Evolutionary conservation across 2,888 invertebrate species (phyloP).

Genomic region (Rugalucina vietnamica): DNA sequence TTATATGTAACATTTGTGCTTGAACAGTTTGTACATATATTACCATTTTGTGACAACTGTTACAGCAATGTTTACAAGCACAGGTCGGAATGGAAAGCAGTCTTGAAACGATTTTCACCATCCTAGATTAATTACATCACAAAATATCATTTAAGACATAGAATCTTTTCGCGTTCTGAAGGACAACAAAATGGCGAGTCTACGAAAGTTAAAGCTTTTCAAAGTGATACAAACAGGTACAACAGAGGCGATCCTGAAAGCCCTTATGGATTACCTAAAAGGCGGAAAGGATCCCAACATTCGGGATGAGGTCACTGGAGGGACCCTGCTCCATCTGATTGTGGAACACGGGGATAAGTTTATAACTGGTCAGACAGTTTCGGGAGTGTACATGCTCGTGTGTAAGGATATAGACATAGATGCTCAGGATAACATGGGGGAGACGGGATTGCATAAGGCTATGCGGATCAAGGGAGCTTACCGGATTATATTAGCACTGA

Average conservation of each 20-base stretch:
- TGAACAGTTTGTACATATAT: too few species aligned
- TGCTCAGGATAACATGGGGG: slow-evolving; percentile 71
- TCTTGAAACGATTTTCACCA: too few species aligned
- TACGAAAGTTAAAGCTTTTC: slow-evolving; percentile 74
- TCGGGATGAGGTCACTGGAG: slow-evolving; percentile 71
- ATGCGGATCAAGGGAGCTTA: slow-evolving; percentile 72
- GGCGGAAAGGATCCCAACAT: slow-evolving; percentile 76
- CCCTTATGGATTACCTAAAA: slow-evolving; percentile 73
- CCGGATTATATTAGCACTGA: slow-evolving; percentile 76
- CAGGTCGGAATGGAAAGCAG: too few species aligned
- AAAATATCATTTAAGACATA: too few species aligned
- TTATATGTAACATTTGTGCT: not conserved
- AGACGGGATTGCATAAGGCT: slow-evolving; percentile 76
- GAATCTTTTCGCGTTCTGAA: too few species aligned
- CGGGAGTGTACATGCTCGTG: slow-evolving; percentile 77
- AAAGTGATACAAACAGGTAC: slow-evolving; percentile 84
- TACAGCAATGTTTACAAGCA: too few species aligned
- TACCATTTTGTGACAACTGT: too few species aligned
- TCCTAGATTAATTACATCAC: too few species aligned
- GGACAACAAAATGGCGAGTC: slow-evolving; percentile 63
- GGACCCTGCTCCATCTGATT: slow-evolving; percentile 76
- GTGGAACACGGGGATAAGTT: slow-evolving; percentile 74
- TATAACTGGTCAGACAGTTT: slow-evolving; percentile 72
- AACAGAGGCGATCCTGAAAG: slow-evolving; percentile 69
- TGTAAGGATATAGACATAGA: slow-evolving; percentile 78